phyloP scores from a whole-genome alignment of 2,888 invertebrate genomes.

The Ypsolopha sequella region DNA sequence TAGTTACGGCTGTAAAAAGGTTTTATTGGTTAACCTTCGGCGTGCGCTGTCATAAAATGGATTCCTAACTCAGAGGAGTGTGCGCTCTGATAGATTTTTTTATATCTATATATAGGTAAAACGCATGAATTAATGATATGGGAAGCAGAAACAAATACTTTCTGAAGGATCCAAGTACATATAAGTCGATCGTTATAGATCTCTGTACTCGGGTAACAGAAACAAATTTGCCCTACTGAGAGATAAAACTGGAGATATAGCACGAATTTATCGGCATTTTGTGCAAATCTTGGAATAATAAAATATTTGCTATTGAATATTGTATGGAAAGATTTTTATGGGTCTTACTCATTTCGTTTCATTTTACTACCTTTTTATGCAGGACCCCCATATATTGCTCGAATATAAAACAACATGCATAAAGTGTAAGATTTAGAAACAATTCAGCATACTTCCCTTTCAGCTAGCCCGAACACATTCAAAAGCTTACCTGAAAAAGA shows the following conservation, averaged over 20 bases:
- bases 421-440: conserved; percentile 2
- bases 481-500: conserved; percentile 45
- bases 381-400: conserved; percentile 28
- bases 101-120: background rate
- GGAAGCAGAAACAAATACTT: background rate
- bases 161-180: conserved; percentile 28
- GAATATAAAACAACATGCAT: conserved; percentile 34
- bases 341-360: conserved; percentile 57
- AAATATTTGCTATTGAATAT: conserved; percentile 69
- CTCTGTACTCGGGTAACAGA: conserved; percentile 61
- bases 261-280: conserved; percentile 63
- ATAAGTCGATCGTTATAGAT: conserved; percentile 18
- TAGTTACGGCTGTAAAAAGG: conserved; percentile 69
- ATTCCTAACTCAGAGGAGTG: conserved; percentile 59
- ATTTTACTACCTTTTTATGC: conserved; percentile 60
- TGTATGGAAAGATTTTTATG: conserved; percentile 64
- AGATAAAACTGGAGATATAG: conserved; percentile 62
- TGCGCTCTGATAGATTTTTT: background rate
- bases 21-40: conserved; percentile 70
- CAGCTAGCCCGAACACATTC: background rate
- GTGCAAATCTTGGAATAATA: conserved; percentile 66
- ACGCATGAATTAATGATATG: conserved; percentile 1
- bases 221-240: conserved; percentile 60
- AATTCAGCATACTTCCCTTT: background rate
- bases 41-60: conserved; percentile 65